These are phyloP conservation scores for Enteromius afrohamiltoni DNA, from an alignment of 2,797 vertebrate species.

Conservation along the genomic window DNA sequence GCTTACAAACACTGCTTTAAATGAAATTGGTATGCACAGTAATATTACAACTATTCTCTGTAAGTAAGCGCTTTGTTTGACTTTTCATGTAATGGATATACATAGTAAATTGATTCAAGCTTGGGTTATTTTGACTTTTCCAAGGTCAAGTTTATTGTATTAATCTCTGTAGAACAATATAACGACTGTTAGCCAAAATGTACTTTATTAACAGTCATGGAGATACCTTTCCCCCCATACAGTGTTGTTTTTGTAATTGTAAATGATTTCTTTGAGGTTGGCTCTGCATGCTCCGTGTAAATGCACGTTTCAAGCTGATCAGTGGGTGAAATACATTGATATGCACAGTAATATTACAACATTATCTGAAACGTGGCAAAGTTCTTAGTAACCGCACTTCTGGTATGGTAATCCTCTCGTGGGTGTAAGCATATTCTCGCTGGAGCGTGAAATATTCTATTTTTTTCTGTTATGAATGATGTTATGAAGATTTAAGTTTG, in stretches of 20 bases:
- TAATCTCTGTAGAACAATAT: not conserved
- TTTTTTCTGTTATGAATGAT: slow-evolving; percentile 27
- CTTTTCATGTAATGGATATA: not conserved
- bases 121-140: not conserved
- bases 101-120: slow-evolving; percentile 19
- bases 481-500: slow-evolving; percentile 29
- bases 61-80: not conserved
- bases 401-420: slow-evolving; percentile 37
- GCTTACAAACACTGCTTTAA: no score
- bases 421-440: slow-evolving; percentile 21
- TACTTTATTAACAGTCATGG: not conserved
- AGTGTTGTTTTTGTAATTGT: slow-evolving; percentile 21
- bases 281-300: slow-evolving; percentile 15
- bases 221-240: not conserved
- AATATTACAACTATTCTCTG: slow-evolving; percentile 16
- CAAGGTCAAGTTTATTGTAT: not conserved
- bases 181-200: not conserved
- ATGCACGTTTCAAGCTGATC: slow-evolving; percentile 39
- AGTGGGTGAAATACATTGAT: slow-evolving; percentile 39
- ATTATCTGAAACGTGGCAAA: slow-evolving; percentile 38
- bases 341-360: slow-evolving; percentile 39
- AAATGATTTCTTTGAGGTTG: slow-evolving; percentile 14
- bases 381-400: slow-evolving; percentile 26
- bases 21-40: slow-evolving; percentile 13
- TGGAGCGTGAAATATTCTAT: slow-evolving; percentile 22